Conservation (phyloP, 2,888 invertebrate species). For the Notodonta ziczac region DNA sequence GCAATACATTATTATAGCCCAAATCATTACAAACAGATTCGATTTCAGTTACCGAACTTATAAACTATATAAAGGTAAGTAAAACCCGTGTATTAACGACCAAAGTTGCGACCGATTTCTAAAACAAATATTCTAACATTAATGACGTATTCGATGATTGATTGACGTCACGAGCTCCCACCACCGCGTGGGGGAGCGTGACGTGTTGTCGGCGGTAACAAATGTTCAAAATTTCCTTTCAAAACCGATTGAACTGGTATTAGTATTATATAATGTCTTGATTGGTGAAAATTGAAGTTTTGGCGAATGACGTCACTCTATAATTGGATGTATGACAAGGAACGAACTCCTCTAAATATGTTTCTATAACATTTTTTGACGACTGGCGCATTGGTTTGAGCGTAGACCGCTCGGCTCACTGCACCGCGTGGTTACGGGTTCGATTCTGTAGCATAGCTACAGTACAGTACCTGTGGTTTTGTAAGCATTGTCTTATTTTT, state of each 20-base stretch:
- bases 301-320: not conserved
- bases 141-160: constrained; percentile 6
- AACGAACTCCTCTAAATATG: too few relatives aligned
- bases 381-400: too few relatives aligned
- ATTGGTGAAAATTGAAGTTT: not conserved
- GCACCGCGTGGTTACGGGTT: too few relatives aligned
- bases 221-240: constrained; percentile 3
- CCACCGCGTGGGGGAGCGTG: not conserved
- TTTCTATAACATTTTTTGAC: too few relatives aligned
- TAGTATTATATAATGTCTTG: not conserved
- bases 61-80: not conserved
- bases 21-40: not conserved
- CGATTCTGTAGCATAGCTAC: too few relatives aligned
- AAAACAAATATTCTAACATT: constrained; percentile 3
- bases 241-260: not conserved
- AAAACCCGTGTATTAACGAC: not conserved
- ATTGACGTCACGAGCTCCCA: constrained; percentile 3
- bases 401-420: too few relatives aligned
- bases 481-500: too few relatives aligned
- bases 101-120: not conserved
- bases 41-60: not conserved
- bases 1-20: too few relatives aligned
- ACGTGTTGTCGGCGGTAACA: constrained; percentile 5
- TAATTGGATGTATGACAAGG: not conserved
- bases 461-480: too few relatives aligned